Base-by-base conservation (phyloP, 1,140 invertebrate genomes). In the Bombus cullumanus region DNA sequence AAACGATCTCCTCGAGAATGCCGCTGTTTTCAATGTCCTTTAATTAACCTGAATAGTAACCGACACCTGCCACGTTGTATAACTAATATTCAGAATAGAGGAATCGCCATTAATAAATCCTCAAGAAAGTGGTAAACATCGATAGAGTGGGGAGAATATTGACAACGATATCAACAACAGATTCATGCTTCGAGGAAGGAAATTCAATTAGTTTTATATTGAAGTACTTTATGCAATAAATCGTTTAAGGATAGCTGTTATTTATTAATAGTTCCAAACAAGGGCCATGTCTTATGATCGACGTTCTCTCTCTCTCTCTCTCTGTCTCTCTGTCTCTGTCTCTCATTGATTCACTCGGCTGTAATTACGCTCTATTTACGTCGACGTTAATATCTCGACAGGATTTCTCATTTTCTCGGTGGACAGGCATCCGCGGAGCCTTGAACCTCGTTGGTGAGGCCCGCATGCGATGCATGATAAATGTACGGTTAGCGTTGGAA, bases 341-440 rank as follows among this genome's bases (percentile, higher is more conserved):
- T n/a, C n/a, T 47, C 64, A 80, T 83, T 86, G 76, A 89, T 79
- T 83, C 62, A 69, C 9, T 41, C 62, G 18, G 8, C n/a, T 12
- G 81, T 62, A 89, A 90, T 90, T 90, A 90, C 78, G 74, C 88
- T 89, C 89, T 85, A 82, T 90, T 89, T 90, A 77, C 71, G 75
- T 76, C 87, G 47, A 53, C 75, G 75, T 53, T 78, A n/a, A 90
- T 71, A 71, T 15, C 77, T 18, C 62, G 53, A 31, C 13, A 43
- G 68, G 79, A 53, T 88, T 88, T 91, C 86, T 88, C 78, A 88
- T 91, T 90, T 86, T 90, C 85, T 86, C n/a, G 68, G 57, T 86
- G 37, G 18, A 57, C 18, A 41, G 69, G 69, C 47, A 74, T 13
- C 12, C 43, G 18, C 43, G 2, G 1, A 81, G n/a, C 89, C 89